Base-by-base conservation (phyloP, 2,888 invertebrate genomes). In the Corbicula japonica region DNA sequence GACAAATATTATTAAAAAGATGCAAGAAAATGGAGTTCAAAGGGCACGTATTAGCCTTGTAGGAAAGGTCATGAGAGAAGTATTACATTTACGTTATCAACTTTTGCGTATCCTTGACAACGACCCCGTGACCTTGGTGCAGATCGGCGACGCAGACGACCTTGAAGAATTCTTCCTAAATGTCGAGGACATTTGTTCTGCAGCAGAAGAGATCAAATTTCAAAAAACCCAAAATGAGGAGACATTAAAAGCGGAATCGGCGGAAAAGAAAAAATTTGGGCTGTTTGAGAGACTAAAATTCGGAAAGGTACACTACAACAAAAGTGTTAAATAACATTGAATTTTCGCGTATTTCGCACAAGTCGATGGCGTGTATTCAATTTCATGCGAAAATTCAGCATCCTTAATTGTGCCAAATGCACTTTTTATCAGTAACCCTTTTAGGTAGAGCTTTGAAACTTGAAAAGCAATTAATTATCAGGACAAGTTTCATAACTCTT, bases 101-200 rank as follows among this genome's bases (percentile, higher is more conserved):
- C 30, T 54, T 1, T 30, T 54, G 30, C 54, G 54, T 1, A 54
- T 54, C 54, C 54, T 54, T 28, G 54, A 15, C 30, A 54, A 54
- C 30, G 54, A 54, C 32, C 5, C 54, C 12, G 30, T 10, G 15
- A 54, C 30, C 10, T 5, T 54, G 12, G 54, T 18, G 5, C 28
- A 23, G 15, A 30, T 54, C 18, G 54, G 30, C 21, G 15, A 54
- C 23, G 54, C 54, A 54, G 54, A 30, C 54, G 54, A 54, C 54
- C 28, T 54, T 15, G 54, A 54, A 3, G 12, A 32, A 32, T 54
- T 54, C 30, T 54, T 54, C 18, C 28, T 18, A 32, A 54, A 54
- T n/a, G 32, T 54, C 30, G 54, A 54, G 30, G n/a, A n/a, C 26
- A 54, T 54, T 30, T 54, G 54, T 54, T 54, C 54, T 54, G 54